Evolutionary conservation across 2,113 vertebrate genomes (phyloP).

Genomic region (Halcyon malimbica): DNA sequence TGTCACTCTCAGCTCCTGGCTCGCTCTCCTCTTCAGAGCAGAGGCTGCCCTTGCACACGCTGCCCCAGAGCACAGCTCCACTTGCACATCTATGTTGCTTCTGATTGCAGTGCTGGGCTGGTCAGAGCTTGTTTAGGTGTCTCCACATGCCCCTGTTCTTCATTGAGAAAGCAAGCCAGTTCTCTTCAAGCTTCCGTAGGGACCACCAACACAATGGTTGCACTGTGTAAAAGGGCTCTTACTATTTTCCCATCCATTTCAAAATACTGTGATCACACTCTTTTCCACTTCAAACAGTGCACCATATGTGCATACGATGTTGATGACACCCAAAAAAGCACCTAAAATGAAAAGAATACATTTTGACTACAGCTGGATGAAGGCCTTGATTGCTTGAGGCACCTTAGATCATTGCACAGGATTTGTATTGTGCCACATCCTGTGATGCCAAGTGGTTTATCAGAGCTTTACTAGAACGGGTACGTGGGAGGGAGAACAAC

Average conservation of each 20-base stretch:
- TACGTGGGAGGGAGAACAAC: not conserved
- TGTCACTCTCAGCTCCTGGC: not conserved
- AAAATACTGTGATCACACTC: fast-evolving
- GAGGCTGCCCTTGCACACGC: fast-evolving
- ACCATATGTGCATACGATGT: not conserved
- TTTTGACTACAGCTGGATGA: not conserved
- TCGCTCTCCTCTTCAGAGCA: not conserved
- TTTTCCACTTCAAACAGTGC: not conserved
- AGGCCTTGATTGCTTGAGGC: not conserved
- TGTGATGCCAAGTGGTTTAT: not conserved
- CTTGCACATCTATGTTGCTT: fast-evolving
- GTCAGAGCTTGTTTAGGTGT: not conserved
- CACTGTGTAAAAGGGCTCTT: not conserved
- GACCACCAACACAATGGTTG: not conserved
- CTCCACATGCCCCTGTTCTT: not conserved
- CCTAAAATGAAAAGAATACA: not conserved
- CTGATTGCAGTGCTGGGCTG: not conserved
- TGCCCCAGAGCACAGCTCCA: not conserved
- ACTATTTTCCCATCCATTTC: not conserved
- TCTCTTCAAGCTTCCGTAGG: not conserved
- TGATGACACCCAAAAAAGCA: not conserved
- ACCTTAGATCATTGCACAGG: not conserved
- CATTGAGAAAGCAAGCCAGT: not conserved
- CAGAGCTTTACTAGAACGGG: not conserved
- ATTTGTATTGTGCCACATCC: not conserved